These are phyloP conservation scores for Nasua narica DNA, from an alignment of 2,797 vertebrate species.

Conservation along the genomic window DNA sequence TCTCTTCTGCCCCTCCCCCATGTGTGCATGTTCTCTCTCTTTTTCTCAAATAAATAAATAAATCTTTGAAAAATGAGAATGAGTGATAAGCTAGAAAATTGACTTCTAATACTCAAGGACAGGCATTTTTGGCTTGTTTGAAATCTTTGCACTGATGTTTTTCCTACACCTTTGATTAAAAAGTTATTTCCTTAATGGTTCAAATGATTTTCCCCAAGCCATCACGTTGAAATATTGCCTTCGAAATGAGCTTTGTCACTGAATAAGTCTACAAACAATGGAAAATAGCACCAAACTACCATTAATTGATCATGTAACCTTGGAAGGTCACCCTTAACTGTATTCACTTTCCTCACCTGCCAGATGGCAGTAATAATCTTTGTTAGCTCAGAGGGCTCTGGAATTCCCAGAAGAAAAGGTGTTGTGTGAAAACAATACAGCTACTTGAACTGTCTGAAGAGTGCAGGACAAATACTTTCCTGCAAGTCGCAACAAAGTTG, in stretches of 20 bases:
- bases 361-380: not conserved
- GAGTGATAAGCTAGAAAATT: constrained; percentile 17
- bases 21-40: not conserved
- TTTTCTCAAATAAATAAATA: not conserved
- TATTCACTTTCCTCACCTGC: not conserved
- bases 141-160: constrained; percentile 31
- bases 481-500: not conserved
- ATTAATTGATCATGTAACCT: not conserved
- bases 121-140: not conserved
- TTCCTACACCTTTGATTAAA: constrained; percentile 10
- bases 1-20: not conserved
- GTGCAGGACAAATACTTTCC: not conserved
- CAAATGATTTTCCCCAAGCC: not conserved
- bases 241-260: constrained; percentile 29
- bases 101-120: constrained; percentile 1
- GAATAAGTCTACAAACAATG: not conserved
- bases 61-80: not conserved
- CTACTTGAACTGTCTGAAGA: not conserved
- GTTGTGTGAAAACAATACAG: not conserved
- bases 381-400: not conserved
- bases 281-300: not conserved
- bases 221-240: constrained; percentile 3
- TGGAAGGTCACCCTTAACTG: not conserved
- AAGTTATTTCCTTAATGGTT: constrained; percentile 39
- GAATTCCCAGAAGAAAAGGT: not conserved